phyloP scores from a whole-genome alignment of 2,113 vertebrate species.

The Chauna torquata region DNA sequence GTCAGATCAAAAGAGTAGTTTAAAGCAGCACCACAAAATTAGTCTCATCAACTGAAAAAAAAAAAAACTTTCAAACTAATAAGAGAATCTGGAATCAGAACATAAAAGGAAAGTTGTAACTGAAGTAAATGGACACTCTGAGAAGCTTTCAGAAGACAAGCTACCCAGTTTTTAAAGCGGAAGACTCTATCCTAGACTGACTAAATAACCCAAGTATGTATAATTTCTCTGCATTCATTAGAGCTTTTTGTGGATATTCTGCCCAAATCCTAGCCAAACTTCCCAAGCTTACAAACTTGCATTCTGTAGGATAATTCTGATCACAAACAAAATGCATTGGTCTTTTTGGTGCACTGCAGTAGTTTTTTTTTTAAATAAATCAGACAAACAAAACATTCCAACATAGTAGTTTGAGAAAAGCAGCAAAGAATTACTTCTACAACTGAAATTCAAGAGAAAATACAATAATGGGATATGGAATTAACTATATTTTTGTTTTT shows the following conservation, averaged over 20 bases:
- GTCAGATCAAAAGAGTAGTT: not conserved
- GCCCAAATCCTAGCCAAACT: not conserved
- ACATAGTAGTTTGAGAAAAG: not conserved
- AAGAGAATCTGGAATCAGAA: not conserved
- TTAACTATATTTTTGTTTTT: not conserved
- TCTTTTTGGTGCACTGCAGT: not conserved
- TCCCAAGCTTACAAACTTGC: not conserved
- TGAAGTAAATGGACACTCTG: not conserved
- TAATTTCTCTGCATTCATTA: not conserved
- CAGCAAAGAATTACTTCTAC: not conserved
- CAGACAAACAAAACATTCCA: not conserved
- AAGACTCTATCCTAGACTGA: not conserved
- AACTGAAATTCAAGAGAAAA: not conserved
- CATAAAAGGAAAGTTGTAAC: not conserved
- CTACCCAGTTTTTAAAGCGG: not conserved
- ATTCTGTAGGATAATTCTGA: not conserved
- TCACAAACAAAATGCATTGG: not conserved
- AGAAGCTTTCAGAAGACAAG: not conserved
- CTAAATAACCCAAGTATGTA: not conserved
- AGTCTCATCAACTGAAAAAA: not conserved
- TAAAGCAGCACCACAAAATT: not conserved
- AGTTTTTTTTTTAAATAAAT: not conserved
- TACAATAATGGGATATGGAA: not conserved
- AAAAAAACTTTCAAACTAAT: not conserved
- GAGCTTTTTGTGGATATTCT: not conserved